These are phyloP conservation scores for Agrochola litura DNA, from an alignment of 2,888 invertebrate genomes.

Conservation along the genomic window DNA sequence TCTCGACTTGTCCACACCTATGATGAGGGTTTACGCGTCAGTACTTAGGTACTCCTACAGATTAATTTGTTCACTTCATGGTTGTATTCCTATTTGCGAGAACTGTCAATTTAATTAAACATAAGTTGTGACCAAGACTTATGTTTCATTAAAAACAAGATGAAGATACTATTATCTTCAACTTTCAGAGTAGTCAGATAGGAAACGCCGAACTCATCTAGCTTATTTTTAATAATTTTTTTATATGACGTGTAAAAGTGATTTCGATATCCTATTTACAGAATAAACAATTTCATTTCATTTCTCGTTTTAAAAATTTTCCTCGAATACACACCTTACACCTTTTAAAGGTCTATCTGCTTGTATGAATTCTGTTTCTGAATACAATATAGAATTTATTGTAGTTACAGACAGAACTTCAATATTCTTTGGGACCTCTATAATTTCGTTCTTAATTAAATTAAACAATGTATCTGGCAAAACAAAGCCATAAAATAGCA, in stretches of 20 bases:
- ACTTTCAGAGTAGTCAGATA: too few species aligned
- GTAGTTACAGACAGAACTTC: too few species aligned
- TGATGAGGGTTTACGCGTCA: background rate
- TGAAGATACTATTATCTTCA: too few species aligned
- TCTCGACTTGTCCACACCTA: too few species aligned
- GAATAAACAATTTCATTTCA: too few species aligned
- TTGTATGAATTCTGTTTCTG: background rate
- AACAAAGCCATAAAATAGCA: conserved; percentile 73
- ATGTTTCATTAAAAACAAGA: background rate
- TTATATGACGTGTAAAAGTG: too few species aligned
- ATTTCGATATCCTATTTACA: too few species aligned
- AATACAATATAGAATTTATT: background rate
- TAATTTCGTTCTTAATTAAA: conserved; percentile 29
- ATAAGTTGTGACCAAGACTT: background rate
- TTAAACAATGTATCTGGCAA: conserved; percentile 62
- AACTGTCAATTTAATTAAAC: background rate
- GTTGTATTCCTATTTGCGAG: background rate
- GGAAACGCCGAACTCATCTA: too few species aligned
- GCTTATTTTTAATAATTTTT: too few species aligned
- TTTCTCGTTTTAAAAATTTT: too few species aligned
- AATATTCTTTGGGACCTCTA: background rate
- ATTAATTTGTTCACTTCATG: background rate
- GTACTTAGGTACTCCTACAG: background rate
- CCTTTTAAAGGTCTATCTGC: background rate
- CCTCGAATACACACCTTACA: too few species aligned